Percentiles rank a stretch among this genome's conserved stretches.
Evolutionary conservation across 2,797 vertebrate species (phyloP).

Genomic region (Nannoperca obscura): DNA sequence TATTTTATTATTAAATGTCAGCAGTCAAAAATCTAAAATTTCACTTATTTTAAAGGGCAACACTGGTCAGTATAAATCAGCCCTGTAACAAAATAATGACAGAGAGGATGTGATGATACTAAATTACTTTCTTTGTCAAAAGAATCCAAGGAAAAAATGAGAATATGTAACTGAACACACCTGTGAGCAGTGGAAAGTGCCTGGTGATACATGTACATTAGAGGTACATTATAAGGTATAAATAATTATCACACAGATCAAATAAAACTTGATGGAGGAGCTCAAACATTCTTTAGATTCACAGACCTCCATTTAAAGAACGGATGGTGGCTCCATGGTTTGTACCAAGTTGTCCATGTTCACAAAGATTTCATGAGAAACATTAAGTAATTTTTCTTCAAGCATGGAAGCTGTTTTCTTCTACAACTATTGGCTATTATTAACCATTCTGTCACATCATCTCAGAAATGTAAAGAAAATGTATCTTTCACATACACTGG

Average conservation of each 20-base stretch:
- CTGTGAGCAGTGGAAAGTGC: not conserved
- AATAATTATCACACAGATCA: constrained; percentile 10
- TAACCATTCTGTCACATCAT: constrained; percentile 24
- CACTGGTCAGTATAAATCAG: not conserved
- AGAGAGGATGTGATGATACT: constrained; percentile 1
- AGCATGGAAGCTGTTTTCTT: not conserved
- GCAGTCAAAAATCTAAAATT: constrained; percentile 13
- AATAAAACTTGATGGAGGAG: constrained; percentile 12
- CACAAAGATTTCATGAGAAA: not conserved
- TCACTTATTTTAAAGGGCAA: constrained; percentile 1
- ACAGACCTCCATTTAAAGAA: constrained; percentile 18
- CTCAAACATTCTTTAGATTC: constrained; percentile 27
- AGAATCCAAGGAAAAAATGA: not conserved
- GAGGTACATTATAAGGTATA: constrained; percentile 11
- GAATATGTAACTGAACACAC: not conserved
- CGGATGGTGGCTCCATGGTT: constrained; percentile 7
- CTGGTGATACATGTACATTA: constrained; percentile 1
- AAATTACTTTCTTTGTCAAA: not conserved
- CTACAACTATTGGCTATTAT: not conserved
- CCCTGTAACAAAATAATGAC: not conserved
- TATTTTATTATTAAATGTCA: constrained; percentile 4
- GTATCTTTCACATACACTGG: not conserved
- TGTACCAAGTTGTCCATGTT: not conserved
- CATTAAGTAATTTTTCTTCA: constrained; percentile 11
- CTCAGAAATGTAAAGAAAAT: constrained; percentile 3